Base-by-base conservation (phyloP, 2,113 vertebrate species). In the Dipodomys stephensi region DNA sequence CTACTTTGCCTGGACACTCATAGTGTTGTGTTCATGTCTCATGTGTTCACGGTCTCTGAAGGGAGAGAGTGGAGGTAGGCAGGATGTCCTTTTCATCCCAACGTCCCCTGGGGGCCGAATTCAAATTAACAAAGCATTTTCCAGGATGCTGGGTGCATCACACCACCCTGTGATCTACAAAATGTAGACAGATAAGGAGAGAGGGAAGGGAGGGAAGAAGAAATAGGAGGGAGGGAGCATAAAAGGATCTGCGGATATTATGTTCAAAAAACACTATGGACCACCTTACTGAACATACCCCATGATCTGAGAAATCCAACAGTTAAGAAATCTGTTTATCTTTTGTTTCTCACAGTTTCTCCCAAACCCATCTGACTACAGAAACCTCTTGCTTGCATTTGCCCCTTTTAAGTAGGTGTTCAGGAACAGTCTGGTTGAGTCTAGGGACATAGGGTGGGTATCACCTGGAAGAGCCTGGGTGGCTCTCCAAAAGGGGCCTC, bases 281-380 rank as follows among this genome's bases (percentile, higher is more conserved):
- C 53, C 74, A 28, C 49, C 64, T 30, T 78, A 71, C 62, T 69
- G 82, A 71, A 88, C 8, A 23, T 72, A 76, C 64, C 65, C 83
- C 20, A 16, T 11, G 79, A 83, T 68, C 60, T 67, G 49, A 92
- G 53, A 92, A 88, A 72, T 76, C 85, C 65, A 74, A 72, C 57
- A 77, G 81, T 71, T 82, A 90, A 79, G 27, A 95, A 82, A 92
- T 53, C 69, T 85, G 79, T 78, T 79, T 71, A 69, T 25, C 84
- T 74, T 57, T 90, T 94, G 78, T 85, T 94, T 93, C 87, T 57
- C 76, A 62, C 71, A 81, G 88, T 32, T 94, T 82, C 81, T 13
- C 49, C 68, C 65, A 71, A 90, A 85, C 44, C 88, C 49, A 92
- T 46, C 77, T 67, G 69, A 93, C 69, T 67, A 32, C 2, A 1